Base-by-base conservation (phyloP, 2,888 invertebrate species). In the Rhagophthalmus giganteus region DNA sequence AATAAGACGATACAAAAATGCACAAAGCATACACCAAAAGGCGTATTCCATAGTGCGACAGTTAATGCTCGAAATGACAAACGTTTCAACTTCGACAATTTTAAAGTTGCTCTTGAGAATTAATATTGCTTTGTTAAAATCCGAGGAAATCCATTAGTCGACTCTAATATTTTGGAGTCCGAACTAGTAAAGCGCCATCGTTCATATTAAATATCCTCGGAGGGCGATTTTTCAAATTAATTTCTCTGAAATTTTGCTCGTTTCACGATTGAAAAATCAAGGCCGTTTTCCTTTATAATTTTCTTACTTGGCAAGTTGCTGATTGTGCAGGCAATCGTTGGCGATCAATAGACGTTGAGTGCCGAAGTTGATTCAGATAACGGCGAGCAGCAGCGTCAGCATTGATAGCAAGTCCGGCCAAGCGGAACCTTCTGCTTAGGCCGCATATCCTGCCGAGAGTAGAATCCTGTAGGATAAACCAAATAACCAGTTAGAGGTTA, bases 51-150 rank as follows among this genome's bases (percentile, higher is more conserved):
- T 34, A 39, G 41, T 44, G 16, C 32, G 42, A 42, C 47, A 32
- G 32, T 33, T 54, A 51, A 54, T 54, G 54, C 40, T 45, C 44
- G 25, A 48, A 39, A 54, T 54, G 53, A 54, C 48, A 54, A 54
- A 54, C 44, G 48, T 15, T 7, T 24, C 28, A 55, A 55, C 48
- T 55, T 55, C 53, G 55, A 53, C 55, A 45, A 45, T 53, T 52
- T 53, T 37, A 35, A 53, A 44, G 32, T 47, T 45, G 39, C 35
- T 33, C 39, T 24, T 27, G 47, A 48, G 40, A 48, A 56, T 56
- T 56, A 56, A 56, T 54, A 46, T 40, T 30, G 52, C 56, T 54
- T 56, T 54, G 54, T 56, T 54, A 54, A 54, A 47, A 32, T 35
- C 16, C 20, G 30, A 10, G 30, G 33, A 34, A 41, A 39, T 28